These are phyloP conservation scores for Imbricaverruca yamaguchii DNA, from an alignment of 2,888 invertebrate genomes.

Conservation along the genomic window DNA sequence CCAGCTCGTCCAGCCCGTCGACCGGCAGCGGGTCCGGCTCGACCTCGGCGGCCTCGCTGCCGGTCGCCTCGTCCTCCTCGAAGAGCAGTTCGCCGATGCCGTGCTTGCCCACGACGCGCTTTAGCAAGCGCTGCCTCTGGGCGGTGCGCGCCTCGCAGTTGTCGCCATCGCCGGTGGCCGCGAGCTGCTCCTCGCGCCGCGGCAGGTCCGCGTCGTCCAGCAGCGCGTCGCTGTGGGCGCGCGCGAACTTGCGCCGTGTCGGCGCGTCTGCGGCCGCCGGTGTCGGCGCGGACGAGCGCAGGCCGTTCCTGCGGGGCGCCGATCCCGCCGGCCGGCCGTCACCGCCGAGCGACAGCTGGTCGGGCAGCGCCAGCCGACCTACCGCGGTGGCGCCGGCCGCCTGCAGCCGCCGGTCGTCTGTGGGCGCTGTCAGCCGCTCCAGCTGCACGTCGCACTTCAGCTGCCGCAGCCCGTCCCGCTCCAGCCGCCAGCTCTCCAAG, in stretches of 20 bases:
- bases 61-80: not conserved
- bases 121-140: not conserved
- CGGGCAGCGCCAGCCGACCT: constrained; percentile 22
- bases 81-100: not conserved
- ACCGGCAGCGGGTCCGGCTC: not conserved
- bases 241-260: not conserved
- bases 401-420: constrained; percentile 19
- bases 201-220: not conserved
- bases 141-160: not conserved
- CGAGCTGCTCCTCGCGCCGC: not conserved
- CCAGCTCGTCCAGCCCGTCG: not conserved
- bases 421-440: constrained; percentile 23
- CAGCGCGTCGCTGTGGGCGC: not conserved
- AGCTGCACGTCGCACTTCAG: constrained; percentile 15
- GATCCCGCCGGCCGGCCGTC: no score
- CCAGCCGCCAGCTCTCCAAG: no score
- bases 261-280: not conserved
- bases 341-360: not conserved
- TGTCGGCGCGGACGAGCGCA: constrained; percentile 28
- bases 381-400: constrained; percentile 24
- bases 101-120: not conserved
- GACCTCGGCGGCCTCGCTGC: not conserved
- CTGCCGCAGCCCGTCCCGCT: no score
- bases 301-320: constrained; percentile 1
- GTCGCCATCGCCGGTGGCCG: not conserved